These are phyloP conservation scores for Pomacea maculata DNA, from an alignment of 1,140 invertebrate genomes.

Conservation along the genomic window DNA sequence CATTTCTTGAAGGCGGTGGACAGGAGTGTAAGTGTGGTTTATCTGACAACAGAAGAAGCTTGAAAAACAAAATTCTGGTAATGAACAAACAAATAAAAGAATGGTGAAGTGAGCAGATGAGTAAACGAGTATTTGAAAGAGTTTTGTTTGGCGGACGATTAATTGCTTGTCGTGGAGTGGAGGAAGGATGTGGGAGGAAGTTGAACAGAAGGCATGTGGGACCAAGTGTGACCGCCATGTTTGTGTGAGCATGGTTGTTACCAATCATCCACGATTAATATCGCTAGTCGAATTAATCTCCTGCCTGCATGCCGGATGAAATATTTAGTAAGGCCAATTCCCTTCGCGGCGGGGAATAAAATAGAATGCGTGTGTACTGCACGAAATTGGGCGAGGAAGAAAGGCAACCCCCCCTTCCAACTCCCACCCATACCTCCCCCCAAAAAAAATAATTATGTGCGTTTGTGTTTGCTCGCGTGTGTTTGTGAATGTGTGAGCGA, in stretches of 20 bases:
- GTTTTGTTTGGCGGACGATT: background rate
- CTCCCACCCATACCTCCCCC: too few relatives aligned
- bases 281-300: slow-evolving; percentile 6
- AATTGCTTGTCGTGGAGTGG: background rate
- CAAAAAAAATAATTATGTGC: too few relatives aligned
- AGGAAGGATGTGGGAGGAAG: too few relatives aligned
- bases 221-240: too few relatives aligned
- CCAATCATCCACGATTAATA: slow-evolving; percentile 16
- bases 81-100: background rate
- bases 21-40: too few relatives aligned
- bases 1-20: too few relatives aligned
- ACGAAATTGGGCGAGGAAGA: too few relatives aligned
- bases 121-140: background rate
- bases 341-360: slow-evolving; percentile 18
- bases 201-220: too few relatives aligned
- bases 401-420: too few relatives aligned
- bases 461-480: slow-evolving; percentile 5
- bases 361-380: background rate
- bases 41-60: too few relatives aligned
- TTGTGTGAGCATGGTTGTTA: background rate
- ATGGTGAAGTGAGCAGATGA: background rate
- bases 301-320: slow-evolving; percentile 4
- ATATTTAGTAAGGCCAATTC: slow-evolving; percentile 18
- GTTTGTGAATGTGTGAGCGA: slow-evolving; percentile 11
- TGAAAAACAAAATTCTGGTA: too few relatives aligned